A percentile compares a stretch with the other conserved stretches of the same genome.
Evolutionary conservation across 2,888 invertebrate genomes (phyloP).

Genomic region (Dasypolia templi): DNA sequence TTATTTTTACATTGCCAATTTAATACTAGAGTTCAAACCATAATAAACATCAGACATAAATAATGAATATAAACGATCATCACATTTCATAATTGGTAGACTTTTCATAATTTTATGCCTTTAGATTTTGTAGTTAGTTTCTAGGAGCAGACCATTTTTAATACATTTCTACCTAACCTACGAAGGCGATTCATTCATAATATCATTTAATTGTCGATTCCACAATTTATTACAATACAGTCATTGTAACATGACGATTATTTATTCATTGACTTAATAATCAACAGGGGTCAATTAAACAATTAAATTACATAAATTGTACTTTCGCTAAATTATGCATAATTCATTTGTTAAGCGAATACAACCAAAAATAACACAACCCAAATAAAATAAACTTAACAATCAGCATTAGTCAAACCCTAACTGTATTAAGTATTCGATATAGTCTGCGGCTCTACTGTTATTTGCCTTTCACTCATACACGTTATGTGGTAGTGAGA

Average conservation of each 20-base stretch:
- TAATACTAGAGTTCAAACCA: constrained; percentile 19
- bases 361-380: constrained; percentile 56
- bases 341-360: constrained; percentile 13
- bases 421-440: constrained; percentile 8
- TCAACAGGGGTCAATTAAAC: constrained; percentile 15
- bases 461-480: constrained; percentile 15
- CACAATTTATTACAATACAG: constrained; percentile 28
- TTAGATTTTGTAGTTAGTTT: not conserved
- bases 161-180: constrained; percentile 59
- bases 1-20: constrained; percentile 11
- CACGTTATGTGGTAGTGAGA: constrained; percentile 7
- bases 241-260: constrained; percentile 12
- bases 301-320: constrained; percentile 30
- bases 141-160: constrained; percentile 8
- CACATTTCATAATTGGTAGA: constrained; percentile 17
- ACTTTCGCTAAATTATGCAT: constrained; percentile 41
- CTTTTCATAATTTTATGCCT: constrained; percentile 6
- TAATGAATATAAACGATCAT: constrained; percentile 9
- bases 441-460: constrained; percentile 29
- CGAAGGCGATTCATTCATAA: constrained; percentile 61
- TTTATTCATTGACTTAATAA: constrained; percentile 5
- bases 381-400: constrained; percentile 22
- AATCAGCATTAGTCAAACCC: not conserved
- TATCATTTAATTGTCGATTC: constrained; percentile 47
- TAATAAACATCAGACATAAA: constrained; percentile 10